phyloP scores from a whole-genome alignment of 23 tunicate species.

The Phallusia fumigata region DNA sequence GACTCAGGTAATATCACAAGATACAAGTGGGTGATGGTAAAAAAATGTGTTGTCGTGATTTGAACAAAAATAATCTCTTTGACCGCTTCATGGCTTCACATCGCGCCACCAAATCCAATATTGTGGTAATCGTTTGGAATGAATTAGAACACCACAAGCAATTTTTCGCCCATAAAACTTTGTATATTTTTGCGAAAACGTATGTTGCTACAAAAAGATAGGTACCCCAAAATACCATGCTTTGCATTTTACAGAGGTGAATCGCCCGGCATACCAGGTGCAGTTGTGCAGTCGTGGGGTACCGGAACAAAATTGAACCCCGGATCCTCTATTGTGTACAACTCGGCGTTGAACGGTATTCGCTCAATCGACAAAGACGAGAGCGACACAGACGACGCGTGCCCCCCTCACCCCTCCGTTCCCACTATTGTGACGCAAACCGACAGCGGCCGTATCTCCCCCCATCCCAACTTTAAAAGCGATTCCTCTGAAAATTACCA shows the following conservation, averaged over 20 bases:
- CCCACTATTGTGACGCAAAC: slow-evolving; percentile 13
- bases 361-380: slow-evolving; percentile 1
- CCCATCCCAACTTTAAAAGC: neutral
- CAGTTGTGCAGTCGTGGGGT: neutral
- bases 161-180: too few species aligned
- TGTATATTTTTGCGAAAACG: too few species aligned
- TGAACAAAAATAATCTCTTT: too few species aligned
- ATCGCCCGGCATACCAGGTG: neutral
- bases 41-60: too few species aligned
- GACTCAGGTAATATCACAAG: too few species aligned
- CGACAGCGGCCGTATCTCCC: neutral
- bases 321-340: neutral
- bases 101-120: too few species aligned
- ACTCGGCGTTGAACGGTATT: neutral
- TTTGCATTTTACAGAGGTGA: neutral
- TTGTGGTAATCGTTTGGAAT: too few species aligned
- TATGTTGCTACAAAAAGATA: too few species aligned
- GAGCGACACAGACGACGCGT: neutral
- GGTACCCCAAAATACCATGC: too few species aligned
- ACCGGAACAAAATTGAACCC: neutral
- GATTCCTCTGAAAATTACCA: neutral
- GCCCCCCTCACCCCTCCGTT: slow-evolving; percentile 3
- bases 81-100: too few species aligned
- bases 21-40: too few species aligned
- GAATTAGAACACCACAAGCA: too few species aligned